Conservation (phyloP, 2,113 vertebrate species). For the Cyprinodon brontotheroides region DNA sequence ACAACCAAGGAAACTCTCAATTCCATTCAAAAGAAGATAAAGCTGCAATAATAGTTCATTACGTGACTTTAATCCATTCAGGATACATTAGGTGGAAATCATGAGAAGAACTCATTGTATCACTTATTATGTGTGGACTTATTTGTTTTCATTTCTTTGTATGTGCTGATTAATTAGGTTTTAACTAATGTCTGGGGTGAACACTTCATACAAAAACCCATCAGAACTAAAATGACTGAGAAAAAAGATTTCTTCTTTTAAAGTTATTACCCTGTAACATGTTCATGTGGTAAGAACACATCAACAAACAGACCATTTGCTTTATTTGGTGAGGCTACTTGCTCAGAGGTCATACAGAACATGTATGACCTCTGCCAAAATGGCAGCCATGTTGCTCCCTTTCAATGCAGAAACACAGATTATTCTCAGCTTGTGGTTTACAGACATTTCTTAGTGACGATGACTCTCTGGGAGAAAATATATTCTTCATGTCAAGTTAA, state of each 20-base stretch:
- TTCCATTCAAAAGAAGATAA: not conserved
- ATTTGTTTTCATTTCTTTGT: too few species aligned
- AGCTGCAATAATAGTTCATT: not conserved
- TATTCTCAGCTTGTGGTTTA: slow-evolving; percentile 5
- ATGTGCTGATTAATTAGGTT: too few species aligned
- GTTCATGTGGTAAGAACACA: not conserved
- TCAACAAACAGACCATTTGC: not conserved
- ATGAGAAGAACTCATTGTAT: too few species aligned
- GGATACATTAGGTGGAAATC: too few species aligned
- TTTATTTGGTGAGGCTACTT: not conserved
- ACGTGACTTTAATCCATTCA: not conserved
- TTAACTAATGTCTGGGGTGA: too few species aligned
- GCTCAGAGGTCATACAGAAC: not conserved
- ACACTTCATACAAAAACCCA: not conserved
- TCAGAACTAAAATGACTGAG: not conserved
- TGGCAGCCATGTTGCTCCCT: not conserved
- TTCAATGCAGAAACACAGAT: not conserved
- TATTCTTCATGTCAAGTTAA: slow-evolving; percentile 44
- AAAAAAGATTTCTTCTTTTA: not conserved
- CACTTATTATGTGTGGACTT: too few species aligned
- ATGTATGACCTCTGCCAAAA: not conserved
- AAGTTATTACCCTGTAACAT: not conserved
- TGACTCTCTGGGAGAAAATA: slow-evolving; percentile 53
- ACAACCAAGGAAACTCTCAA: not conserved
- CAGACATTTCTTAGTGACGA: slow-evolving; percentile 21